Evolutionary conservation across 2,797 vertebrate genomes (phyloP).

Genomic region (Falco cherrug): DNA sequence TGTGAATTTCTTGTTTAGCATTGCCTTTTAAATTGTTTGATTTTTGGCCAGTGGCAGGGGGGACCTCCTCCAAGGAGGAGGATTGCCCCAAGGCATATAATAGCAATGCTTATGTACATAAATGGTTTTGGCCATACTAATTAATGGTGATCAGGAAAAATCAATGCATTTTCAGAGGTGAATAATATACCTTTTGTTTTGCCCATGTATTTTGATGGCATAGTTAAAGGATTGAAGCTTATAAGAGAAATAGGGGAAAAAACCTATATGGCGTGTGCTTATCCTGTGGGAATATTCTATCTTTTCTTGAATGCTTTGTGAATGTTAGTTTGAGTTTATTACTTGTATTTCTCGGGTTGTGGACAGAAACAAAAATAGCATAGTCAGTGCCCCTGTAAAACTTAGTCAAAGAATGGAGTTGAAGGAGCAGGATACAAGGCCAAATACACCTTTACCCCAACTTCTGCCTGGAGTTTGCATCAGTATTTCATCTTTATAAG

Average conservation of each 20-base stretch:
- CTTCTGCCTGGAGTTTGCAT: background rate
- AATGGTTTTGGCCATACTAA: background rate
- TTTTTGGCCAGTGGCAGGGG: background rate
- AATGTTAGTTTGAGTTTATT: background rate
- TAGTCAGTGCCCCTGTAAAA: background rate
- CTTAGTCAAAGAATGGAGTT: background rate
- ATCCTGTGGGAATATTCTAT: background rate
- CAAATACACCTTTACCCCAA: background rate
- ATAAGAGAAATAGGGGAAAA: fast-evolving
- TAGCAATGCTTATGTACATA: too few relatives aligned
- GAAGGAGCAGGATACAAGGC: background rate
- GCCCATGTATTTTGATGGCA: fast-evolving
- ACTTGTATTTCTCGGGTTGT: background rate
- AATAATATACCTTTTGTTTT: background rate
- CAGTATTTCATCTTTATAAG: background rate
- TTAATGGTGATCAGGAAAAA: background rate
- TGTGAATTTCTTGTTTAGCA: background rate
- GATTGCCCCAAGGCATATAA: too few relatives aligned
- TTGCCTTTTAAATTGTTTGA: background rate
- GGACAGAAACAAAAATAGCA: background rate
- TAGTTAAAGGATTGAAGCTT: background rate
- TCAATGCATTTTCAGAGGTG: background rate
- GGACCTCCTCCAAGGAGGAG: background rate
- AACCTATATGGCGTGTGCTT: too few relatives aligned
- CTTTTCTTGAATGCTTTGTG: background rate